Evolutionary conservation across 2,888 invertebrate genomes (phyloP).

Genomic region (Caenorhabditis zanzibari): DNA sequence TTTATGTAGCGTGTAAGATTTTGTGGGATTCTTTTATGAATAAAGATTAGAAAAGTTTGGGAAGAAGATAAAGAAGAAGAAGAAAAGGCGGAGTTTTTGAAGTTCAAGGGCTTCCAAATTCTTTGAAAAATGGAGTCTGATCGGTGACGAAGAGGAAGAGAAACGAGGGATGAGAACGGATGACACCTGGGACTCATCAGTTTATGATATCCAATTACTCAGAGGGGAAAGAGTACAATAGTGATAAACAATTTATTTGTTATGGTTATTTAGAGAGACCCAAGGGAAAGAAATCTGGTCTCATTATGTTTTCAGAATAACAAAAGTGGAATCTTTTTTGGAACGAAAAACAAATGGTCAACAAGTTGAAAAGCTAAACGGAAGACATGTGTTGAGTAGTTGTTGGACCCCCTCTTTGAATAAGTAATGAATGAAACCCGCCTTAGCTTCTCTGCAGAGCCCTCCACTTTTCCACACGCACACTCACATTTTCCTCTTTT

Average conservation of each 20-base stretch:
- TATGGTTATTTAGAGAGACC: background rate
- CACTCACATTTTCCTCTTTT: slow-evolving; percentile 27
- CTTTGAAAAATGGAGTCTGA: slow-evolving; percentile 34
- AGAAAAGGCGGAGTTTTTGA: slow-evolving; percentile 11
- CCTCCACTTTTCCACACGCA: slow-evolving; percentile 21
- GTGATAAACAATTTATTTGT: slow-evolving; percentile 28
- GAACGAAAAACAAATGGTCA: slow-evolving; percentile 8
- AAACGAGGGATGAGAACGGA: slow-evolving; percentile 6
- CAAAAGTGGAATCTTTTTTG: background rate
- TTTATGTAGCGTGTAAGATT: slow-evolving; percentile 9
- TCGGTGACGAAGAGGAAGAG: slow-evolving; percentile 16
- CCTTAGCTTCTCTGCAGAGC: slow-evolving; percentile 20
- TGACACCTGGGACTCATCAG: slow-evolving; percentile 44
- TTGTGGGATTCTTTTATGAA: slow-evolving; percentile 28
- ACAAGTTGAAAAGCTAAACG: slow-evolving; percentile 27
- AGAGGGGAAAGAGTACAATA: background rate
- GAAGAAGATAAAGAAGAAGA: background rate
- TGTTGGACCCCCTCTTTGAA: slow-evolving; percentile 44
- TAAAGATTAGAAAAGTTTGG: slow-evolving; percentile 40
- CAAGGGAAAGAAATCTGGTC: background rate
- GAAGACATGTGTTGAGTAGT: slow-evolving; percentile 46
- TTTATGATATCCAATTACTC: slow-evolving; percentile 45
- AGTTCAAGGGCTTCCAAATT: slow-evolving; percentile 33
- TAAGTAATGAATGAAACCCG: slow-evolving; percentile 61
- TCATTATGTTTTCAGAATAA: background rate